Evolutionary conservation across 2,113 vertebrate species (phyloP).

Genomic region (Euleptes europaea): DNA sequence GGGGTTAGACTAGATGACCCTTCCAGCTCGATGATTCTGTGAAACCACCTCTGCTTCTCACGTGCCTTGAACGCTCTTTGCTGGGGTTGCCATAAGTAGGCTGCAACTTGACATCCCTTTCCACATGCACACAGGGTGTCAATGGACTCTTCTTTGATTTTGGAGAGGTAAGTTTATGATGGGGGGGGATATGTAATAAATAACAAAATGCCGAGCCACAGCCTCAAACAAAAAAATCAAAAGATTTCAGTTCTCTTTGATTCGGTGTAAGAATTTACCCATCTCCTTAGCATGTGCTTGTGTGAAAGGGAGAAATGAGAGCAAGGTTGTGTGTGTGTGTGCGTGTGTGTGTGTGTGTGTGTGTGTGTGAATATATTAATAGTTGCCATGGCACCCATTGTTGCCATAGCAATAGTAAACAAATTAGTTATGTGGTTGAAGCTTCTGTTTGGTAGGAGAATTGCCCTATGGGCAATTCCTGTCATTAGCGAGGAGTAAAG

Average conservation of each 20-base stretch:
- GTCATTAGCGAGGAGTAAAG: background rate
- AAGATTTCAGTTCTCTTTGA: slow-evolving; percentile 27
- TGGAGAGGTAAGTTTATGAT: background rate
- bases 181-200: background rate
- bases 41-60: no score
- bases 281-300: background rate
- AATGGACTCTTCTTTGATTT: no score
- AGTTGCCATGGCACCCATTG: slow-evolving; percentile 37
- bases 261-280: background rate
- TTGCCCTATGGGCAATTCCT: slow-evolving; percentile 37
- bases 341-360: background rate
- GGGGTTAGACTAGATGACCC: no score
- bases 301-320: background rate
- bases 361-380: slow-evolving; percentile 21
- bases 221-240: slow-evolving; percentile 11
- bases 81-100: no score
- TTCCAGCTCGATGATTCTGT: no score
- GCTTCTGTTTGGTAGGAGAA: slow-evolving; percentile 24
- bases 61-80: no score
- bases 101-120: no score
- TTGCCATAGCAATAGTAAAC: slow-evolving; percentile 69
- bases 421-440: slow-evolving; percentile 44
- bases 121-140: no score
- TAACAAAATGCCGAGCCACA: background rate
- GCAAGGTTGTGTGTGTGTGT: background rate